Conservation (phyloP, 2,797 vertebrate genomes). For the Tokudaia tokunoshimensis region DNA sequence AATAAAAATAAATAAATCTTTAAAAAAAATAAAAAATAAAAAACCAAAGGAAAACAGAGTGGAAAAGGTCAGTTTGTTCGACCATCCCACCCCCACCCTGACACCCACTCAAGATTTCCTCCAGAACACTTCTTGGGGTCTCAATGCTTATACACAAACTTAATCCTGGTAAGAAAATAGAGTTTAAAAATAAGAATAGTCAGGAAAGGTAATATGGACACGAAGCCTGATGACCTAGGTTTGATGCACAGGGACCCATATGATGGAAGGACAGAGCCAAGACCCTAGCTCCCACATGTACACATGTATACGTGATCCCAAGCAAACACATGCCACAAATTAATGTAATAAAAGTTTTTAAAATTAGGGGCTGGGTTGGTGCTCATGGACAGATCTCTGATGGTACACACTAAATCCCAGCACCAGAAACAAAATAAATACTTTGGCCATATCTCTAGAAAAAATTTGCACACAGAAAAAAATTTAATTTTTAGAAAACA, state of each 20-base stretch:
- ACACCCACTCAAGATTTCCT: neutral
- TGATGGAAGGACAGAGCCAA: neutral
- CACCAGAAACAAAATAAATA: neutral
- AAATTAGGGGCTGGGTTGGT: neutral
- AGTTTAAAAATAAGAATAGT: conserved; percentile 50
- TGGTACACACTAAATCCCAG: neutral
- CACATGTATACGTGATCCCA: neutral
- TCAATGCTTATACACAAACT: neutral
- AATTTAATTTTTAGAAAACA: conserved; percentile 31
- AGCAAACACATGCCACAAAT: neutral
- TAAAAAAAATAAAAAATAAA: no score
- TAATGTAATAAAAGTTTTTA: neutral
- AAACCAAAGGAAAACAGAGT: neutral
- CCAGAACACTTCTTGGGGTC: neutral
- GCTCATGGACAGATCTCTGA: neutral
- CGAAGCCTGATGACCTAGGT: neutral
- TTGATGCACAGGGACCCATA: neutral
- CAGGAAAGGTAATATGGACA: neutral
- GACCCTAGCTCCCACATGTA: no score
- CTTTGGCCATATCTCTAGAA: neutral
- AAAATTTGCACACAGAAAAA: neutral
- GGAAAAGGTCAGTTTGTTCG: neutral
- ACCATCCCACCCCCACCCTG: neutral
- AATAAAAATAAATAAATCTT: no score
- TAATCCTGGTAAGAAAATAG: conserved; percentile 56